A percentile compares a stretch with the other conserved stretches of the same genome.
Evolutionary conservation across 1,140 invertebrate species (phyloP).

Genomic region (Belonocnema kinseyi): DNA sequence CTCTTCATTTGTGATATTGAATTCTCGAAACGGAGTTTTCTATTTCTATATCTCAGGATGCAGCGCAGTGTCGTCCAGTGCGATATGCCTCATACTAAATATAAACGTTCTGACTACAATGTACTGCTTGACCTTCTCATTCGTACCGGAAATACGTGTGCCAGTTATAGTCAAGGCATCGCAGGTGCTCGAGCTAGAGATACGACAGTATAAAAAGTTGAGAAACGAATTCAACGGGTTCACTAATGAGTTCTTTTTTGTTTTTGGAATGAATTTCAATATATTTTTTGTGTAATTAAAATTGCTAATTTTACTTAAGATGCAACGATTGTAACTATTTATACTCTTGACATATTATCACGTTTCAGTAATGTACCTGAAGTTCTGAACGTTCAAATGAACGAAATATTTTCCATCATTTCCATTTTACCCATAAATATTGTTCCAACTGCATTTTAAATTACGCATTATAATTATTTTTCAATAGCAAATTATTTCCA

Average conservation of each 20-base stretch:
- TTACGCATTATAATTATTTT: too few species aligned
- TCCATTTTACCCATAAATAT: too few species aligned
- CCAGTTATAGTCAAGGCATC: constrained; percentile 41
- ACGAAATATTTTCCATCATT: too few species aligned
- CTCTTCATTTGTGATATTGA: not conserved
- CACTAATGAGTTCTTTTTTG: not conserved
- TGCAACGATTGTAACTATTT: not conserved
- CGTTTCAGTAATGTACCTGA: too few species aligned
- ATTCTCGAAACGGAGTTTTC: not conserved
- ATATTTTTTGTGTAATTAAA: not conserved
- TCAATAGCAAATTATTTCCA: too few species aligned
- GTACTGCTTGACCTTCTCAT: constrained; percentile 52
- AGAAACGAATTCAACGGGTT: not conserved
- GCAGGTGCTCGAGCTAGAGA: constrained; percentile 10
- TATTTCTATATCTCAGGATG: not conserved
- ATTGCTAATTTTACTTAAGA: not conserved
- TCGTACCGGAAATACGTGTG: constrained; percentile 49
- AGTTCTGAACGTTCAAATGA: too few species aligned
- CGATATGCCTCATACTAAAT: constrained; percentile 44
- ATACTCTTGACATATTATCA: not conserved
- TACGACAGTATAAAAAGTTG: constrained; percentile 1
- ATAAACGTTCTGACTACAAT: constrained; percentile 39
- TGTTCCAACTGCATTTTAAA: too few species aligned
- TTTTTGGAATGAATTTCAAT: not conserved
- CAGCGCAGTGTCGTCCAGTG: constrained; percentile 11